Base-by-base conservation (phyloP, 2,888 invertebrate genomes). In the Acronicta aceris region DNA sequence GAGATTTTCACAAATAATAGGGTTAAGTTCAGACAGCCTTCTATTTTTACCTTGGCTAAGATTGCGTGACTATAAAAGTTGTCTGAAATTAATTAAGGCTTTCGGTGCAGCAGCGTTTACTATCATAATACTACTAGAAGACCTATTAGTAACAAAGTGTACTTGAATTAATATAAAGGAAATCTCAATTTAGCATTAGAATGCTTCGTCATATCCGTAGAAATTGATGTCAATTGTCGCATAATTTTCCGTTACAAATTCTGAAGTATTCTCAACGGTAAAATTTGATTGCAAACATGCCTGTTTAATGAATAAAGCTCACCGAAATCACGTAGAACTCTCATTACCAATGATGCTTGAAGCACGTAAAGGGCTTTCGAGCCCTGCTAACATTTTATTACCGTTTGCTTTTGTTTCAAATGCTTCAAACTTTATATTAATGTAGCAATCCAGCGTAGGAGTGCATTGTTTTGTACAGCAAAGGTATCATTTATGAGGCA, bases 1-100 rank as follows among this genome's bases (percentile, higher is more conserved):
- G 42, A 76, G 68, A 76, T 76, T 73, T 69, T 65, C 73, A 69
- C 75, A 78, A 84, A 83, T 82, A 78, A 74, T 52, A 78, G 76
- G 78, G 77, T 82, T 81, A 78, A 83, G 79, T 86, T 88, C 86
- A 85, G 83, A 88, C 77, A 86, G 81, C 85, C 85, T 87, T 86
- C 81, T 80, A 82, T 83, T 76, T 81, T 85, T 83, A 79, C 88
- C 86, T 86, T 89, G 84, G 76, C 69, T 75, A 71, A 72, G 76
- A 81, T 89, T 86, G 88, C 87, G 88, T 89, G 88, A 82, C 82
- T 81, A 65, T 67, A 75, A 79, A 65, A 78, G 64, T 78, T 78
- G 81, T 81, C 80, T 84, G 81, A 73, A 67, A 64, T 80, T 83
- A 84, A 88, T 89, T 90, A 88, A 84, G 84, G 85, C 82, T 84